A percentile compares a stretch with the other conserved stretches of the same genome.
These are phyloP conservation scores for Acrossocheilus wenchowensis DNA, from an alignment of 2,797 vertebrate species.

Conservation along the genomic window DNA sequence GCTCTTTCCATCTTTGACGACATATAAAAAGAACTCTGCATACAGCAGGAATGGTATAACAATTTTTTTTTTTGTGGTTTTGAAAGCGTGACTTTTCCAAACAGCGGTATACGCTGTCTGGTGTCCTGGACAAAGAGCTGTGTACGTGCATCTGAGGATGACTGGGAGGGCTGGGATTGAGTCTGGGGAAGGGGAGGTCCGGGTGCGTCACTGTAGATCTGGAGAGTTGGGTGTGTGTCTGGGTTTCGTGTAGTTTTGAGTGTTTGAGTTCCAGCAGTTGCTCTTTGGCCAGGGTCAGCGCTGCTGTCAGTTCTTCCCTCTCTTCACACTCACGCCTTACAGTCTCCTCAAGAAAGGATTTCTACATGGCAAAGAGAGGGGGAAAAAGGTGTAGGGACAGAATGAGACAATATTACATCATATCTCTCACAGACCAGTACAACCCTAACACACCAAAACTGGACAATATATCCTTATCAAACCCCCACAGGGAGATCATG, in stretches of 20 bases:
- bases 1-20: too few relatives aligned
- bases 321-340: conserved; percentile 90
- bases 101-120: not conserved
- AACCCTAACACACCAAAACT: not conserved
- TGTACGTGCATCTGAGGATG: conserved; percentile 9
- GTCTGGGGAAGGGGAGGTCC: not conserved
- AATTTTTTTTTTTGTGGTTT: too few relatives aligned
- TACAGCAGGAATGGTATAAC: too few relatives aligned
- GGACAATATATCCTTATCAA: not conserved
- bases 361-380: conserved; percentile 69
- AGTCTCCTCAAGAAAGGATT: conserved; percentile 86
- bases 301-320: conserved; percentile 86
- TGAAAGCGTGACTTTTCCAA: too few relatives aligned
- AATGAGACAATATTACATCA: not conserved
- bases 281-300: conserved; percentile 80
- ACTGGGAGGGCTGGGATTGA: not conserved
- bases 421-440: not conserved
- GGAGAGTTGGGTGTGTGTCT: not conserved
- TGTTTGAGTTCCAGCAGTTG: conserved; percentile 77
- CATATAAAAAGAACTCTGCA: too few relatives aligned
- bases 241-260: not conserved
- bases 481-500: not conserved
- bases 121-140: conserved; percentile 29
- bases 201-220: not conserved
- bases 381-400: not conserved